Percentiles rank a stretch among this genome's conserved stretches.
phyloP scores from a whole-genome alignment of 53 echinoderm and acorn worm species.

The Arbacia lixula region DNA sequence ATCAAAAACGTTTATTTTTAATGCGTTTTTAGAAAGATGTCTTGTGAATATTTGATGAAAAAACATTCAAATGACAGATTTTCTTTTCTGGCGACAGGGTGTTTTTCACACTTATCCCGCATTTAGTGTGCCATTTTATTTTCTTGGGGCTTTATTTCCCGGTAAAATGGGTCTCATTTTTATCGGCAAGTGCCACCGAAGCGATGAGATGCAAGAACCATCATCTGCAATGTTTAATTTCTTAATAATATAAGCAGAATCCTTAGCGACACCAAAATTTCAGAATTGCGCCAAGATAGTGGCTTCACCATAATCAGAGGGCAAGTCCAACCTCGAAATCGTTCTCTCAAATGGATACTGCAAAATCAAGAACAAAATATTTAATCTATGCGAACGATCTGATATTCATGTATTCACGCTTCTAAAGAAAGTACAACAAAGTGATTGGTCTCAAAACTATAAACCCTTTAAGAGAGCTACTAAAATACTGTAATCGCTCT shows the following conservation, averaged over 20 bases:
- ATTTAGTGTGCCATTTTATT: background rate
- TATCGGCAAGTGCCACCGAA: background rate
- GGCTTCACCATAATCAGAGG: too few relatives aligned
- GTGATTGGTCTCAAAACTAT: too few relatives aligned
- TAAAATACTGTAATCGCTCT: too few relatives aligned
- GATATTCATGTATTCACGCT: too few relatives aligned
- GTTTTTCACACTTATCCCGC: background rate
- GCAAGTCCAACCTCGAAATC: too few relatives aligned
- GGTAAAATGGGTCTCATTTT: background rate
- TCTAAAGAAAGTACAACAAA: too few relatives aligned
- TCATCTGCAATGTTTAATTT: background rate
- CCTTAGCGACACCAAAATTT: slow-evolving; percentile 8
- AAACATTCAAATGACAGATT: background rate
- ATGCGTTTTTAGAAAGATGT: background rate
- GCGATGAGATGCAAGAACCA: background rate
- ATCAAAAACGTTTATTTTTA: background rate
- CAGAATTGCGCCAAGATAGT: slow-evolving; percentile 18
- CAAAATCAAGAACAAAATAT: too few relatives aligned
- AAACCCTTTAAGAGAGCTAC: too few relatives aligned
- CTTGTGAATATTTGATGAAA: slow-evolving; percentile 2
- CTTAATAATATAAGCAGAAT: background rate
- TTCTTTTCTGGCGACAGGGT: background rate
- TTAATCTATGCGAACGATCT: too few relatives aligned
- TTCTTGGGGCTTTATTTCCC: background rate
- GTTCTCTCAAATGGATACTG: too few relatives aligned